Evolutionary conservation across 2,113 vertebrate species (phyloP), one percentile per base, ranked within the genome.

Genomic region (Ageneiosus marmoratus): DNA sequence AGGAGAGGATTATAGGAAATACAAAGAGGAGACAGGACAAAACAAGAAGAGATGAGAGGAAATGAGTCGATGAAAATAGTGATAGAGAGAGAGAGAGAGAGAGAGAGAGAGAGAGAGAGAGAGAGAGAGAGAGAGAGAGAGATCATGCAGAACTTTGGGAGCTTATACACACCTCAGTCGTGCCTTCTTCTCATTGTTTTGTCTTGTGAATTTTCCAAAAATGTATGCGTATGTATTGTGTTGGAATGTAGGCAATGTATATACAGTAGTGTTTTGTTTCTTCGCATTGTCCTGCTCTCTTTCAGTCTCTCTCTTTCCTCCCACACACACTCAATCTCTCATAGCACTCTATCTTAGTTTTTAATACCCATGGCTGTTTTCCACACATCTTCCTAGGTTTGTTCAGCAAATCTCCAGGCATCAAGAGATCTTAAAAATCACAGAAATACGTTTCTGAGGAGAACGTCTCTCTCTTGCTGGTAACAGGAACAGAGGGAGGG

Each of bases 151-250:
- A 80, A 37, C 69, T 18, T 12, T 62, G 15, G 27, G 70, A 80
- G 34, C 44, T 48, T 18, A 50, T 48, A 48, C 44, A 50, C 13
- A 13, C 24, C 44, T 34, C 55, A 48, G 53, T 27, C 51, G 63
- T 29, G 13, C 46, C 83, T 63, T 44, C 78, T 48, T 53, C 78
- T 56, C 69, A 83, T 80, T 80, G 77, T 80, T 58, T 75, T 80
- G 81, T 69, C 22, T 87, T 41, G 37, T 41, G 37, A 41, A 41
- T 60, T 79, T 58, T 58, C 65, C 34, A 22, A 22, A 70, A 92
- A 92, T 80, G n/a, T n/a, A n/a, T 92, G 90, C 91, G 91, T 88
- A 91, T 72, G 87, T 63, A 89, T 92, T 92, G 89, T 91, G 86
- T 88, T 86, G 69, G 50, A 56, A 48, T n/a, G 20, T 7, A 46